Percentiles rank a stretch among this genome's conserved stretches.
phyloP scores from a whole-genome alignment of 2,888 invertebrate species.

The Thereva nobilitata region DNA sequence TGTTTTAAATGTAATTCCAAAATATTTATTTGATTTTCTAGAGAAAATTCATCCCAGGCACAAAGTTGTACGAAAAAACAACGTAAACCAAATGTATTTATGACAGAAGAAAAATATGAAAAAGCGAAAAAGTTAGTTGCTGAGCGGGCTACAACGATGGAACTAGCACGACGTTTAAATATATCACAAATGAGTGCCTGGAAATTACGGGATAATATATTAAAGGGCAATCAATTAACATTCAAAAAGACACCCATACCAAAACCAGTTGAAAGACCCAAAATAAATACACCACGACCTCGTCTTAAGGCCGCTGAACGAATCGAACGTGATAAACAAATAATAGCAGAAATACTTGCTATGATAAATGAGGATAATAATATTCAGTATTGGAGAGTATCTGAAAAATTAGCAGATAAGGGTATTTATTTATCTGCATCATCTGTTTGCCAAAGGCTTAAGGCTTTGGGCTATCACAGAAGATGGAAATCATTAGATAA shows the following conservation, averaged over 20 bases:
- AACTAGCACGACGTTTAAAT: constrained; percentile 55
- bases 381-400: constrained; percentile 57
- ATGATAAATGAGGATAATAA: constrained; percentile 56
- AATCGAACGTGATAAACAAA: constrained; percentile 53
- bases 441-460: constrained; percentile 56
- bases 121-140: constrained; percentile 53
- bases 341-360: constrained; percentile 55
- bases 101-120: constrained; percentile 56
- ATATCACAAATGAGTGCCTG: constrained; percentile 58
- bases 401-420: constrained; percentile 55
- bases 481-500: constrained; percentile 51
- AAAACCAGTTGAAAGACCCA: constrained; percentile 6
- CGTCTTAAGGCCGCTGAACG: constrained; percentile 55
- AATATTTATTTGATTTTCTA: too few relatives aligned
- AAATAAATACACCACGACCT: constrained; percentile 46
- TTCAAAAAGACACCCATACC: constrained; percentile 44
- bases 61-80: constrained; percentile 46
- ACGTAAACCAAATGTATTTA: constrained; percentile 56
- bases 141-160: constrained; percentile 56
- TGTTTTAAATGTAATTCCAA: too few relatives aligned
- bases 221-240: constrained; percentile 56
- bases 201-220: constrained; percentile 57
- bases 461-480: constrained; percentile 56
- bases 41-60: too few relatives aligned
- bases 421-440: constrained; percentile 56